These are phyloP conservation scores for Asarcornis scutulata DNA, from an alignment of 2,113 vertebrate genomes.

Conservation along the genomic window DNA sequence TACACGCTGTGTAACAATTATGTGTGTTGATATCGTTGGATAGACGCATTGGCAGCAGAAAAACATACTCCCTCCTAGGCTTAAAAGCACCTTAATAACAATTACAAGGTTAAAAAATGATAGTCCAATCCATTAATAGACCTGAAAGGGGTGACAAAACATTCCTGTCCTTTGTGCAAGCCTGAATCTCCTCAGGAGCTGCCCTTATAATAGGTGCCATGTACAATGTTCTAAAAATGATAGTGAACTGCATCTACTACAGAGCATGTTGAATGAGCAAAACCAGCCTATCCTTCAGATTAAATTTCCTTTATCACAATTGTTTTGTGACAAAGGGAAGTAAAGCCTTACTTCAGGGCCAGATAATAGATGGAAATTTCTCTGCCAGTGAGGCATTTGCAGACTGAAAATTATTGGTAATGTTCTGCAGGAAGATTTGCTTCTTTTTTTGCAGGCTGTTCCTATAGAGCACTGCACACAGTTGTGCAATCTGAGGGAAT, in stretches of 20 bases:
- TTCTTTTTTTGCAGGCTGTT: neutral
- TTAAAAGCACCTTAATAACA: conserved; percentile 15
- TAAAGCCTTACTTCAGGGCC: neutral
- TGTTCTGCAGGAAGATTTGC: neutral
- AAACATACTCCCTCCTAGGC: neutral
- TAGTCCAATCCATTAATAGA: neutral
- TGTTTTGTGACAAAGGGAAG: neutral
- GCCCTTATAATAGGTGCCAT: too few relatives aligned
- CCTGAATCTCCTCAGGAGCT: neutral
- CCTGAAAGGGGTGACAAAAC: neutral
- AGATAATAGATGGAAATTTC: neutral
- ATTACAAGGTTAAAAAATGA: neutral
- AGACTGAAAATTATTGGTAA: neutral
- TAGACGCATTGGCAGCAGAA: conserved; percentile 15
- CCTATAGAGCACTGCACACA: neutral
- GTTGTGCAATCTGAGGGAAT: neutral
- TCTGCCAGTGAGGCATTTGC: neutral
- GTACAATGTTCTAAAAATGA: neutral
- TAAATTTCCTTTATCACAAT: neutral
- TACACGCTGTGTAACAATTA: neutral
- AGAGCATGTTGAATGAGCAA: neutral
- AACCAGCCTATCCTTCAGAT: too few relatives aligned
- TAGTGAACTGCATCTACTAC: neutral
- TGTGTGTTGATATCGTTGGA: neutral
- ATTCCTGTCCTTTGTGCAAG: neutral